These are phyloP conservation scores for Acridotheres tristis DNA, from an alignment of 2,797 vertebrate species.

Conservation along the genomic window DNA sequence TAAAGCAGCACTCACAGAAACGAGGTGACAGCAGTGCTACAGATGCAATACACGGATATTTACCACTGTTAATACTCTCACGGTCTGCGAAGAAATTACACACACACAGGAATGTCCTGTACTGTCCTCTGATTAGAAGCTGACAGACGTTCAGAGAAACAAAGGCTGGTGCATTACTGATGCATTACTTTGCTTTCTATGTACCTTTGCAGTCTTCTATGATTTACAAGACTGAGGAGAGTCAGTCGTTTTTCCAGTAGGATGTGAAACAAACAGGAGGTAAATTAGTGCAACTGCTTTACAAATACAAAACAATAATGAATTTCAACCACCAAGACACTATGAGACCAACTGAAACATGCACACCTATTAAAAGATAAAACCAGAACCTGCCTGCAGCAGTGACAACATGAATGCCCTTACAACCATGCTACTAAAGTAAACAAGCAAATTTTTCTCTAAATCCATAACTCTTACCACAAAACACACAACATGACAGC, in stretches of 20 bases:
- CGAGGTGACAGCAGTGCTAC: not conserved
- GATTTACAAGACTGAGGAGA: not conserved
- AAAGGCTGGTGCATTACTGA: accelerated
- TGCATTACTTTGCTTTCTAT: not conserved
- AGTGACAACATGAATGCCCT: not conserved
- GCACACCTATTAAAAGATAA: not conserved
- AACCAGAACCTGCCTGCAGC: not conserved
- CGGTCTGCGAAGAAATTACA: not conserved
- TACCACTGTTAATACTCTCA: too few species aligned
- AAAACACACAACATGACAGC: not conserved
- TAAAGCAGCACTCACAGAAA: not conserved
- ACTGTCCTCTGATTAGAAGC: not conserved
- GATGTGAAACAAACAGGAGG: not conserved
- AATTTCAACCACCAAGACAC: not conserved
- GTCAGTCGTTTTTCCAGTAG: not conserved
- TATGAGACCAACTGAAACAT: not conserved
- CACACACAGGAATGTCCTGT: not conserved
- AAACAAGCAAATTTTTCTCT: not conserved
- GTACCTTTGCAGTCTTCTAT: not conserved
- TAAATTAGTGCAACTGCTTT: not conserved
- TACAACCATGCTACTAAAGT: not conserved
- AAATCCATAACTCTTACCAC: not conserved
- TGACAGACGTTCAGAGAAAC: not conserved
- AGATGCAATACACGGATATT: not conserved
- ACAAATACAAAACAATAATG: not conserved